These are phyloP conservation scores for Hypothenemus hampei DNA, from an alignment of 1,140 invertebrate species.

Conservation along the genomic window DNA sequence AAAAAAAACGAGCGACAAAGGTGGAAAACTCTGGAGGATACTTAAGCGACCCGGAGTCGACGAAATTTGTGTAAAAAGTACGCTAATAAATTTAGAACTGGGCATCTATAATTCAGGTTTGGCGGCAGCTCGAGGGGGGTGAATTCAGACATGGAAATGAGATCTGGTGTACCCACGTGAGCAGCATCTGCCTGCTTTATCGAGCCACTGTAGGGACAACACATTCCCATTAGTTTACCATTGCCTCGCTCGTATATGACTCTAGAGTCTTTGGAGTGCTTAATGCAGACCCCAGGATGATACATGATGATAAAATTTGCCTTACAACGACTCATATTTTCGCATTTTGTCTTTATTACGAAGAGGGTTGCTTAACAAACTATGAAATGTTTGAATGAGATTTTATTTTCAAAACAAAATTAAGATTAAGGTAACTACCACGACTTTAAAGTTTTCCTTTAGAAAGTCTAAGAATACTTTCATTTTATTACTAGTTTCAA, in stretches of 20 bases:
- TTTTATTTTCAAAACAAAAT: too few relatives aligned
- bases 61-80: conserved; percentile 28
- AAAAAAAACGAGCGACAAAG: too few relatives aligned
- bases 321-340: conserved; percentile 22
- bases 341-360: too few relatives aligned
- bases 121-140: conserved; percentile 33
- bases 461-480: too few relatives aligned
- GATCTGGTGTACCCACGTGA: conserved; percentile 35
- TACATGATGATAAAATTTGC: conserved; percentile 32
- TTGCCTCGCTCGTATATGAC: conserved; percentile 34
- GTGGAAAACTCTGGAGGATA: too few relatives aligned
- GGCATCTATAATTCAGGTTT: conserved; percentile 37
- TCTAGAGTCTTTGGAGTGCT: conserved; percentile 34
- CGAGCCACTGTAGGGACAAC: conserved; percentile 36
- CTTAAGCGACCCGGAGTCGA: neutral
- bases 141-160: conserved; percentile 37
- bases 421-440: too few relatives aligned
- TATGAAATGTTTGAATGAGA: too few relatives aligned
- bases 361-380: too few relatives aligned
- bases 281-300: conserved; percentile 36
- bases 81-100: conserved; percentile 33
- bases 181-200: conserved; percentile 40
- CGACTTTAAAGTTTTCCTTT: too few relatives aligned
- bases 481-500: too few relatives aligned
- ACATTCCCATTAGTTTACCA: conserved; percentile 41